Percentiles rank a stretch among this genome's conserved stretches.
Evolutionary conservation across 1,140 invertebrate species (phyloP).

Genomic region (Seison nebaliae): DNA sequence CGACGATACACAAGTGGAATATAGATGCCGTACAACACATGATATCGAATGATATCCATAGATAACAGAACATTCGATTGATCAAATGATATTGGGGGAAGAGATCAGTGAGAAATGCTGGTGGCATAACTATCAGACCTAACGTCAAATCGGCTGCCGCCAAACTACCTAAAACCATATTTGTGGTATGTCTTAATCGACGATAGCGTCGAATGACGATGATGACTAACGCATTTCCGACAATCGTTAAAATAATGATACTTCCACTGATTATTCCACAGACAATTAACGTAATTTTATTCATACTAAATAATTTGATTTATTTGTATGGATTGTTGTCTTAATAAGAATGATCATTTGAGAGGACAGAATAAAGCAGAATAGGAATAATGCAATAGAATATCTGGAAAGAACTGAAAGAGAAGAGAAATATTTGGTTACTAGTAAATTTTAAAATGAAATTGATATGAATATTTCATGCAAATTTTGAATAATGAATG

Average conservation of each 20-base stretch:
- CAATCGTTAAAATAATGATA: conserved; percentile 7
- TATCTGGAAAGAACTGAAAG: too few species aligned
- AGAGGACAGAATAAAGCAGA: too few species aligned
- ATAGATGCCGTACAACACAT: conserved; percentile 12
- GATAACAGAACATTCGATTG: conserved; percentile 7
- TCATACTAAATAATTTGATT: too few species aligned
- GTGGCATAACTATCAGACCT: conserved; percentile 42
- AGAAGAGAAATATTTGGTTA: too few species aligned
- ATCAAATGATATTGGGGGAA: conserved; percentile 7
- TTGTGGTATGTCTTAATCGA: conserved; percentile 33
- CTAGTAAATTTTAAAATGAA: too few species aligned
- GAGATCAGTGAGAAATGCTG: conserved; percentile 7
- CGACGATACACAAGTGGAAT: conserved; percentile 5
- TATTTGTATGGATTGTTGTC: too few species aligned
- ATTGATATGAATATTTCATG: too few species aligned
- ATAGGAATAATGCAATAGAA: too few species aligned
- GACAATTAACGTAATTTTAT: too few species aligned
- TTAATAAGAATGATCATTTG: too few species aligned
- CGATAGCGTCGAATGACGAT: conserved; percentile 1
- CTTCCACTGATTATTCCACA: too few species aligned
- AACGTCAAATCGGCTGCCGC: conserved; percentile 62
- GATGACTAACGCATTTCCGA: conserved; percentile 8
- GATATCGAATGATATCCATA: conserved; percentile 10
- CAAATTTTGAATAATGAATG: too few species aligned
- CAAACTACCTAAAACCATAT: conserved; percentile 71